Percentiles rank a stretch among this genome's conserved stretches.
Conservation (phyloP, 2,113 vertebrate species). For the Halichoeres trimaculatus region DNA sequence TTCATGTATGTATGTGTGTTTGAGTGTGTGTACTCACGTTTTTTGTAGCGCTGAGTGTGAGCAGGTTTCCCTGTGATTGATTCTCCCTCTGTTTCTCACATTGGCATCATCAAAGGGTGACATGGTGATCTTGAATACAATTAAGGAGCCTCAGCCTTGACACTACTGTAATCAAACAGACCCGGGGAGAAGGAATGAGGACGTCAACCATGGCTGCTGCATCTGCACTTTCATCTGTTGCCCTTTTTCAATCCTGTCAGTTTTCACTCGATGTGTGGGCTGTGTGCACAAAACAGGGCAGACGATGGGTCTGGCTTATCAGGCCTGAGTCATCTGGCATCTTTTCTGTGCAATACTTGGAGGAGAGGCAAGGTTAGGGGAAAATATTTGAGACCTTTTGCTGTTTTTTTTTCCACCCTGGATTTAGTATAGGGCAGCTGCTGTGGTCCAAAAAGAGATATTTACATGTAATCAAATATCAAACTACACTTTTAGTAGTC, state of each 20-base stretch:
- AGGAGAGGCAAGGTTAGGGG: conserved; percentile 3
- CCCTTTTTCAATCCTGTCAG: conserved; percentile 57
- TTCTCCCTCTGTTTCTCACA: conserved; percentile 53
- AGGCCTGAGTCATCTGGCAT: conserved; percentile 23
- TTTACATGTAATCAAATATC: not conserved
- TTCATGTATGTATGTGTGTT: not conserved
- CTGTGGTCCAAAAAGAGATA: too few species aligned
- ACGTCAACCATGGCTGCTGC: conserved; percentile 61
- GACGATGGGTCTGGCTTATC: conserved; percentile 51
- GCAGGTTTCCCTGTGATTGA: conserved; percentile 57
- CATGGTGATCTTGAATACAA: conserved; percentile 70
- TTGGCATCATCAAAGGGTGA: conserved; percentile 68
- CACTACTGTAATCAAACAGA: conserved; percentile 73
- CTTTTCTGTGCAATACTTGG: conserved; percentile 1
- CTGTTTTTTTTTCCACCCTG: not conserved
- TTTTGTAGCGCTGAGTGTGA: conserved; percentile 7
- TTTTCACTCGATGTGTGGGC: conserved; percentile 45
- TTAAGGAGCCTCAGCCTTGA: conserved; percentile 68
- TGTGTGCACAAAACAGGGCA: conserved; percentile 45
- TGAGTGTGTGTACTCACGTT: conserved; percentile 1
- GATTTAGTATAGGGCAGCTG: too few species aligned
- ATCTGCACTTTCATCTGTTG: conserved; percentile 74
- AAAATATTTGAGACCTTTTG: not conserved
- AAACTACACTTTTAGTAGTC: too few species aligned
- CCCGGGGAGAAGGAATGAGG: conserved; percentile 64